Percentiles rank a stretch among this genome's conserved stretches.
Evolutionary conservation across 2,888 invertebrate genomes (phyloP).

Genomic region (Drosophila peninsularis): DNA sequence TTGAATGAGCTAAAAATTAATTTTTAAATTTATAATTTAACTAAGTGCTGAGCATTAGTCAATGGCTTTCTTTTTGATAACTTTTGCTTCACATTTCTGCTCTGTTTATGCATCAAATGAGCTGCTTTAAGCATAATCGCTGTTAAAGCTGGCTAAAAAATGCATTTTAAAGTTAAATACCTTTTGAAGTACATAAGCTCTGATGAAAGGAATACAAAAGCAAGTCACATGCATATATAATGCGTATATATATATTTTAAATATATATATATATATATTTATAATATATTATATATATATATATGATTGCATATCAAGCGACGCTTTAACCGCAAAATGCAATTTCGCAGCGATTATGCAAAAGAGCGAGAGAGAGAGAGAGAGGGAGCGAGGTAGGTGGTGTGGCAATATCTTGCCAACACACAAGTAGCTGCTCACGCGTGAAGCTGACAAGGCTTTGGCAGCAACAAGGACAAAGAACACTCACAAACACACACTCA

Average conservation of each 20-base stretch:
- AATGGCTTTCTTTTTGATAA: too few relatives aligned
- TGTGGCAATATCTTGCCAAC: constrained; percentile 48
- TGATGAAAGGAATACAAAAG: neutral
- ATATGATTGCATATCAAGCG: constrained; percentile 22
- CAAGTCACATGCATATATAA: neutral
- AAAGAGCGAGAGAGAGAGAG: constrained; percentile 3
- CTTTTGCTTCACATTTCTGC: too few relatives aligned
- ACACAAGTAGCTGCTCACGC: constrained; percentile 50
- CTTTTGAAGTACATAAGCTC: neutral
- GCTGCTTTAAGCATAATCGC: neutral
- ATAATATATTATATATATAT: constrained; percentile 7
- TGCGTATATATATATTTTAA: neutral
- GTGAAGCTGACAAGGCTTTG: constrained; percentile 62
- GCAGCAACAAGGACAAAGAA: constrained; percentile 27
- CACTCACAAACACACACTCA: constrained; percentile 14
- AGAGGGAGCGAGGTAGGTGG: neutral
- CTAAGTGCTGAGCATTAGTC: too few relatives aligned
- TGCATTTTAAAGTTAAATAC: neutral
- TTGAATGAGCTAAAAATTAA: neutral
- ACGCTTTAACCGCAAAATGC: constrained; percentile 63
- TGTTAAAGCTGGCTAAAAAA: neutral
- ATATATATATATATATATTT: neutral
- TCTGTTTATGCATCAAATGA: neutral
- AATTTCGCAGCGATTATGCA: constrained; percentile 55
- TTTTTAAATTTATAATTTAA: too few relatives aligned